Evolutionary conservation across 2,797 vertebrate genomes (phyloP), one percentile per base, ranked within the genome.

Genomic region (Pseudomugil gertrudae): DNA sequence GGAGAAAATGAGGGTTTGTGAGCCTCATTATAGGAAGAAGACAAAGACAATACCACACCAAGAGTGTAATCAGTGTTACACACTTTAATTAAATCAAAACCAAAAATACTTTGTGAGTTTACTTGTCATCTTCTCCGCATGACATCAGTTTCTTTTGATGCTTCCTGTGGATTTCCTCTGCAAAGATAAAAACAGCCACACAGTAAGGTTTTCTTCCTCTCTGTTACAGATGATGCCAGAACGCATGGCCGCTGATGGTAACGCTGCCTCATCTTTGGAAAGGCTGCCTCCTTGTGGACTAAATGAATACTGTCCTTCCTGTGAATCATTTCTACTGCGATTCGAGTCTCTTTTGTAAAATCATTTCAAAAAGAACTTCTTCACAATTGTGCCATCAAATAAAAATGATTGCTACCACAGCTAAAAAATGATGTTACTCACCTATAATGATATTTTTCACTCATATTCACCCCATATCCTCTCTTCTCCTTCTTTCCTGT

Each of bases 261-360:
- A 4, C 26, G 9, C 45, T 29, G 23, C 35, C 3, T 55, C 53
- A 50, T 64, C 19, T 43, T 57, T 66, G 13, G 17, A 57, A 65
- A 10, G 81, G 71, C 86, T 89, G 74, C 84, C 88, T 69, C 74
- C 89, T 78, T 51, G 79, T 90, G 92, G 83, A 24, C 0, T 29
- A 32, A 0, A 52, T 8, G 60, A 63, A 23, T 72, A 74, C 10
- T 62, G 24, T 17, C 13, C 13, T 35, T 15, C n/a, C 0, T 19
- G 17, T 43, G 5, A 43, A 19, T 9, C 5, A 45, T 47, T 47
- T 47, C 7, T 21, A n/a, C 19, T 47, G 43, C 10, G 43, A 19
- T 21, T 47, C 10, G 19, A 47, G n/a, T 5, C 14, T 51, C 5
- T 27, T 51, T 10, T 51, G 0, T 24, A 15, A 48, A 48, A 5